Evolutionary conservation across 2,888 invertebrate species (phyloP).

Genomic region (Perdita meconis): DNA sequence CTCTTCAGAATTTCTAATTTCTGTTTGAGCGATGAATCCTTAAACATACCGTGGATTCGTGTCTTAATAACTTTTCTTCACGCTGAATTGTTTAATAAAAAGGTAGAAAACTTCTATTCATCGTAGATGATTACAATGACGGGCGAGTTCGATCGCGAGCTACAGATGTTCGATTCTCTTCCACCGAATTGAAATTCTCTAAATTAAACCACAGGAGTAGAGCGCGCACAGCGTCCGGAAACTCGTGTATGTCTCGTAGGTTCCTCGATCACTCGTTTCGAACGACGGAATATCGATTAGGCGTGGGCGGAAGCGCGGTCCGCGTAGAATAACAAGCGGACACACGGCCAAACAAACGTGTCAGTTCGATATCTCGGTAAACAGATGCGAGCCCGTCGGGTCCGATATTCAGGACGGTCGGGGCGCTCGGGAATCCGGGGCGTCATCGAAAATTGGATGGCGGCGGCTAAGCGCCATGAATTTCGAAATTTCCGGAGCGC

Average conservation of each 20-base stretch:
- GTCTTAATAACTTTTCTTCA: too few species aligned
- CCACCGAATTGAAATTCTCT: too few species aligned
- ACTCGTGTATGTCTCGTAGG: neutral
- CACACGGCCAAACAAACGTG: slow-evolving; percentile 25
- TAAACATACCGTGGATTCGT: too few species aligned
- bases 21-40: too few species aligned
- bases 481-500: slow-evolving; percentile 35
- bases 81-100: too few species aligned
- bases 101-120: too few species aligned
- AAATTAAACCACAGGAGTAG: slow-evolving; percentile 24
- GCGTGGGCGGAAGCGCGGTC: neutral
- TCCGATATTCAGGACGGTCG: slow-evolving; percentile 34
- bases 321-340: slow-evolving; percentile 28
- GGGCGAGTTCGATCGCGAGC: too few species aligned
- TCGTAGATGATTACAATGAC: too few species aligned
- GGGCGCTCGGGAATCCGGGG: slow-evolving; percentile 24
- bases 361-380: slow-evolving; percentile 51
- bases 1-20: too few species aligned
- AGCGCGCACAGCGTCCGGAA: neutral
- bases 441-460: slow-evolving; percentile 54
- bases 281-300: slow-evolving; percentile 23
- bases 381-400: slow-evolving; percentile 44
- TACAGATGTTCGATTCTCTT: too few species aligned
- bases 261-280: slow-evolving; percentile 21
- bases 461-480: neutral